Percentiles rank a stretch among this genome's conserved stretches.
phyloP scores from a whole-genome alignment of 2,113 vertebrate species.

The Mesoclemmys tuberculata region DNA sequence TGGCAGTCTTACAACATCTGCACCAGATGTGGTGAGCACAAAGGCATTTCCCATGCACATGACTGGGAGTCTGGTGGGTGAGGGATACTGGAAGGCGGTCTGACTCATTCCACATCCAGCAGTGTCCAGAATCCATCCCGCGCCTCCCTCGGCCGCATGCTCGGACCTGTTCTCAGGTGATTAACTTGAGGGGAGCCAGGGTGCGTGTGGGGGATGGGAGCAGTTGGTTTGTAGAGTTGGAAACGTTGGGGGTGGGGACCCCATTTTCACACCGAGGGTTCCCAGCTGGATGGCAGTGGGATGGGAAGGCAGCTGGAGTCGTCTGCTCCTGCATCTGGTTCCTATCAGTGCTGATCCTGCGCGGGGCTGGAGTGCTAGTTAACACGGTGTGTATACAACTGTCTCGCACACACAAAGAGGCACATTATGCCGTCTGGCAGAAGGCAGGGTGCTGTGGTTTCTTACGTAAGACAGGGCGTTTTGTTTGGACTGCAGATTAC shows the following conservation, averaged over 20 bases:
- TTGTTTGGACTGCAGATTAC: constrained; percentile 66
- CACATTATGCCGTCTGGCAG: constrained; percentile 79
- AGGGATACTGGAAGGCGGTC: constrained; percentile 26
- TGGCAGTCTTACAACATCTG: constrained; percentile 23
- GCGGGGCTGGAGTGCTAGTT: constrained; percentile 39
- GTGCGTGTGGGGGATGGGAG: not conserved
- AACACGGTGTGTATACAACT: not conserved
- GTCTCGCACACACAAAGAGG: constrained; percentile 72
- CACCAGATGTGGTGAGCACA: constrained; percentile 12
- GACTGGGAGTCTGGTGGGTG: not conserved
- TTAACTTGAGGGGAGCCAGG: rapidly evolving
- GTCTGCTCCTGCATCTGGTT: constrained; percentile 64
- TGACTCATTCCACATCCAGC: not conserved
- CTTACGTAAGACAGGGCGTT: constrained; percentile 79
- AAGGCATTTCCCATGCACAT: not conserved
- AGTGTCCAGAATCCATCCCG: not conserved
- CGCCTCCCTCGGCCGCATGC: not conserved
- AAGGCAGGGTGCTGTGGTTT: constrained; percentile 66
- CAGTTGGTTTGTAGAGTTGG: rapidly evolving
- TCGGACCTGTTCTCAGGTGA: rapidly evolving
- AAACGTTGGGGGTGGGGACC: not conserved
- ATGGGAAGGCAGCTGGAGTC: not conserved
- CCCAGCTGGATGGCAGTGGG: rapidly evolving
- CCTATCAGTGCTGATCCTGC: constrained; percentile 48
- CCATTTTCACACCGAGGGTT: rapidly evolving